Evolutionary conservation across 2,113 vertebrate species (phyloP), one percentile per base, ranked within the genome.

Genomic region (Oncorhynchus nerka): DNA sequence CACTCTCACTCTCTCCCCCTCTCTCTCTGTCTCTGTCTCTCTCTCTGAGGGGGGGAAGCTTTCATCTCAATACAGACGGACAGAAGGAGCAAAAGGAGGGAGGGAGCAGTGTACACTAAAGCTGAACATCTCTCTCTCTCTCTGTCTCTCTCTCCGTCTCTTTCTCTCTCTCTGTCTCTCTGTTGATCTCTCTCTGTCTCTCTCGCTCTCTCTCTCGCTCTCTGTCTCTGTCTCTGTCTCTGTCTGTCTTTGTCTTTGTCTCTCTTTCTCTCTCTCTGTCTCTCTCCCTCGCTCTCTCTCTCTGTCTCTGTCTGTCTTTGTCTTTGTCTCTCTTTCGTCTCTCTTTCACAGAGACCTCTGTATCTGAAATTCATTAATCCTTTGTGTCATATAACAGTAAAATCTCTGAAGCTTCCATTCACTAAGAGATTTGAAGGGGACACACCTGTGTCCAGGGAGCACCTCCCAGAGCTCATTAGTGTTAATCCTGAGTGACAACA

Each of bases 381-480:
- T 11, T 45, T 39, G 34, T 39, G 34, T 39, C 34, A 39, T 9
- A 11, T 9, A 45, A 45, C 39, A 45, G 2, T 45, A 45, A 45
- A 11, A 45, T 45, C 39, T 39, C 39, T 39, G 39, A 39, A 7
- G 39, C 2, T 39, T 39, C 39, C 3, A 30, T 5, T 57, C 22
- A 57, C n/a, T 5, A 28, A 61, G 66, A 5, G 3, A 3, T 13
- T 30, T 69, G 24, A 7, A 73, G 51, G 77, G 66, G 76, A 75
- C 82, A 87, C 87, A 39, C 88, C 89, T 5, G 0, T 59, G 71
- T 68, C 81, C 24, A 51, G 45, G 79, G 79, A 83, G 51, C 48
- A 69, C 71, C 70, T 51, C 12, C 71, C 61, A 73, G 59, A 64
- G 71, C 49, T 76, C 74, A 74, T 55, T 13, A 15, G 59, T 77